Evolutionary conservation across 2,797 vertebrate species (phyloP), one percentile per base, ranked within the genome.

Genomic region (Buphagus erythrorhynchus): DNA sequence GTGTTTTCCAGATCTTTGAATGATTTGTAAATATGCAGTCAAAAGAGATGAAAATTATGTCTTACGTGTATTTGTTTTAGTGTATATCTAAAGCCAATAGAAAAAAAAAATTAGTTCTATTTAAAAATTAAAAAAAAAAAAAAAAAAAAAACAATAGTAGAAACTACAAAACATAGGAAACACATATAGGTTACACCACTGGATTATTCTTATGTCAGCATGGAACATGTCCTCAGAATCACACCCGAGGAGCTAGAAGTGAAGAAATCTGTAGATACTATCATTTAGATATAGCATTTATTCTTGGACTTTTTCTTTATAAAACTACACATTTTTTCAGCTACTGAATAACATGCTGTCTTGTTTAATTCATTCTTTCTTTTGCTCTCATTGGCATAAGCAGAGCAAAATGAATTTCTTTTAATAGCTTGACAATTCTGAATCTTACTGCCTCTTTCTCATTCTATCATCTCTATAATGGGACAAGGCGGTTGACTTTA

Each of bases 401-500:
- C 49, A 68, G 31, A 77, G 8, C 12, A 90, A 93, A 91, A 92
- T 85, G 0, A 78, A 51, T 84, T 93, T 88, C 38, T 93, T 77
- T 92, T 90, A 83, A 59, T 51, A 77, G 31, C n/a, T 16, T 86
- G 84, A 74, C 45, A 86, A 62, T 91, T 84, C 35, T 48, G 58
- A 73, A 58, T 83, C 59, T 76, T 81, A 65, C 31, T 82, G 55
- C 36, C 19, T 90, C 62, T 85, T 90, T 91, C 68, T 91, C 69
- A 90, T 38, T 38, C 51, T 86, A 3, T 74, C 61, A 13, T 76
- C 29, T 89, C 35, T 72, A 11, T 80, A 93, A 92, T 77, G 33
- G 62, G 59, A 43, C 59, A 84, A 94, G 75, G 61, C 14, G 2
- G 72, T 82, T 95, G 77, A 48, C 71, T 95, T 94, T 87, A 95